These are phyloP conservation scores for Anguilla japonica DNA, from an alignment of 2,113 vertebrate genomes.

Conservation along the genomic window DNA sequence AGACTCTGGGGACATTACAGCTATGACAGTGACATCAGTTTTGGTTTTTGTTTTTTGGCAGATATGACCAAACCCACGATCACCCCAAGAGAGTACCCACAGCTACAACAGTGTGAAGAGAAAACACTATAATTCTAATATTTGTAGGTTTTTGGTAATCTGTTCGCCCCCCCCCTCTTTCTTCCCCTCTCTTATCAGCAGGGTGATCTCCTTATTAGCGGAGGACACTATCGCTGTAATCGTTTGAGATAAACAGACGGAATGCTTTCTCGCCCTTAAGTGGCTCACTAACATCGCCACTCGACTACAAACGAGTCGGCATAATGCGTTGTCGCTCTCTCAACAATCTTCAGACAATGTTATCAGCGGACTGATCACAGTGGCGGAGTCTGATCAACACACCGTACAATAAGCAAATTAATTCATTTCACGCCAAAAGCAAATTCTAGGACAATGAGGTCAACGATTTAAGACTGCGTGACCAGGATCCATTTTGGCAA, in stretches of 20 bases:
- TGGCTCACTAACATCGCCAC: not conserved
- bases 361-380: not conserved
- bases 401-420: not conserved
- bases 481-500: not conserved
- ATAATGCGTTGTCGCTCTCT: not conserved
- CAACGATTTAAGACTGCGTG: not conserved
- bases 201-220: not conserved
- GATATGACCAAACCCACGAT: not conserved
- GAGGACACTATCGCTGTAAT: constrained; percentile 11
- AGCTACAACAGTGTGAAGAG: not conserved
- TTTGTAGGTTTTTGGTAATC: not conserved
- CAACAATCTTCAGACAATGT: not conserved
- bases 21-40: not conserved
- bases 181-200: not conserved
- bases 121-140: not conserved
- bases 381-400: not conserved
- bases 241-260: not conserved
- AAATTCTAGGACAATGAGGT: not conserved
- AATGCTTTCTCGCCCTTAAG: not conserved
- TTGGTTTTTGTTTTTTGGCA: not conserved
- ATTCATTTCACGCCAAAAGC: not conserved
- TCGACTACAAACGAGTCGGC: not conserved
- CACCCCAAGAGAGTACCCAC: not conserved
- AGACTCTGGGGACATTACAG: not conserved
- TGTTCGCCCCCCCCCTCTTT: not conserved